A percentile compares a stretch with the other conserved stretches of the same genome.
Conservation (phyloP, 2,113 vertebrate genomes). For the Arothron firmamentum region DNA sequence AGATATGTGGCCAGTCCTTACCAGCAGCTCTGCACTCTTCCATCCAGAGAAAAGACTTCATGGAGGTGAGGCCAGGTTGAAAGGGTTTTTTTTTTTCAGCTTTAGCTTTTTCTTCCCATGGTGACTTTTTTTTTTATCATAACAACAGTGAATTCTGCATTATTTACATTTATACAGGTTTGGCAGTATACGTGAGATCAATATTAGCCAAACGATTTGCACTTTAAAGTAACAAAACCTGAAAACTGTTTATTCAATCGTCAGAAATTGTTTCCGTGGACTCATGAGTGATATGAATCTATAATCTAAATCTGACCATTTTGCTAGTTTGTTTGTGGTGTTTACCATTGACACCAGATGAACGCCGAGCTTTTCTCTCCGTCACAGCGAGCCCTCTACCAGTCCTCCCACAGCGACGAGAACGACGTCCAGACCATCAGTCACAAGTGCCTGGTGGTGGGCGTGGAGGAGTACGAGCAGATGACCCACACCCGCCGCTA, state of each 20-base stretch:
- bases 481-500: constrained; percentile 97
- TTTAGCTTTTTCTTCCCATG: background rate
- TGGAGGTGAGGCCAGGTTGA: constrained; percentile 80
- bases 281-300: too few species aligned
- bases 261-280: too few species aligned
- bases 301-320: too few species aligned
- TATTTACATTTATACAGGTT: too few species aligned
- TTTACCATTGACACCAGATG: too few species aligned
- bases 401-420: constrained; percentile 97
- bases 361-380: background rate
- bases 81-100: background rate
- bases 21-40: constrained; percentile 87
- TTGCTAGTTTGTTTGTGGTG: too few species aligned
- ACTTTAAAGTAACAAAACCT: too few species aligned
- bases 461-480: constrained; percentile 95
- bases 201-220: too few species aligned
- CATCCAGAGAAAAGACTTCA: constrained; percentile 95
- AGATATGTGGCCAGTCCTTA: constrained; percentile 84
- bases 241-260: too few species aligned
- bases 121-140: background rate
- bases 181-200: background rate
- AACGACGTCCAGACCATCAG: constrained; percentile 99
- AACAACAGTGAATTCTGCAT: background rate
- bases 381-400: constrained; percentile 90
- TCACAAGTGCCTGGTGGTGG: constrained; percentile 97